Evolutionary conservation across 2,888 invertebrate species (phyloP).

Genomic region (Plebejus argus): DNA sequence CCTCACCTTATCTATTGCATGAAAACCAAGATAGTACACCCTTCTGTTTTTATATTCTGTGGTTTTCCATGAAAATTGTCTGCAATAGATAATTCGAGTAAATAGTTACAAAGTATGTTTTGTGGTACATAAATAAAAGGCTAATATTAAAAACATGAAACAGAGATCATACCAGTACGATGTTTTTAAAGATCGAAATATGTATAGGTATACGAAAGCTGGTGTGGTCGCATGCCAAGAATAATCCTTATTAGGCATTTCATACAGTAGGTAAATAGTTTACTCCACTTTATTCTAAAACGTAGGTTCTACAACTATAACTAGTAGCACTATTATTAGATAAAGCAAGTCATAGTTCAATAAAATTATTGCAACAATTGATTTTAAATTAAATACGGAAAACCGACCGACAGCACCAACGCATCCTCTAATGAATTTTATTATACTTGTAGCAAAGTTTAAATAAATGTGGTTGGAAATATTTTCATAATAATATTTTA

Average conservation of each 20-base stretch:
- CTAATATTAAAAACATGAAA: no score
- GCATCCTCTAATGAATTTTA: background rate
- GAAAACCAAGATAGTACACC: conserved; percentile 54
- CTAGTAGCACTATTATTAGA: background rate
- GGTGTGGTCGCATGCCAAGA: no score
- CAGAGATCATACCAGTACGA: no score
- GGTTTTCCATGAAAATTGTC: conserved; percentile 40
- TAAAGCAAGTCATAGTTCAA: background rate
- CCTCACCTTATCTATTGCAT: conserved; percentile 49
- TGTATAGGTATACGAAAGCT: no score
- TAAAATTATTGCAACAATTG: conserved; percentile 1
- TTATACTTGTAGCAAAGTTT: background rate
- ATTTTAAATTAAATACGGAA: background rate
- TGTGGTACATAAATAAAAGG: background rate
- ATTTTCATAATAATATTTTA: background rate
- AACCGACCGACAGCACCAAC: background rate
- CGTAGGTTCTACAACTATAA: background rate
- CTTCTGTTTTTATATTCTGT: conserved; percentile 40
- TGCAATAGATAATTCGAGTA: conserved; percentile 30
- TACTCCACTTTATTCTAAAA: background rate
- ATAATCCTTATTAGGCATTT: background rate
- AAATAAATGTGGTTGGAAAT: background rate
- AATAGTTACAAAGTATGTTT: background rate
- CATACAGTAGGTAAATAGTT: background rate
- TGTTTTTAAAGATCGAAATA: no score